Conservation (phyloP, 30 jellyfish, hydroid and myxozoan genomes). For the Cassiopea xamachana region DNA sequence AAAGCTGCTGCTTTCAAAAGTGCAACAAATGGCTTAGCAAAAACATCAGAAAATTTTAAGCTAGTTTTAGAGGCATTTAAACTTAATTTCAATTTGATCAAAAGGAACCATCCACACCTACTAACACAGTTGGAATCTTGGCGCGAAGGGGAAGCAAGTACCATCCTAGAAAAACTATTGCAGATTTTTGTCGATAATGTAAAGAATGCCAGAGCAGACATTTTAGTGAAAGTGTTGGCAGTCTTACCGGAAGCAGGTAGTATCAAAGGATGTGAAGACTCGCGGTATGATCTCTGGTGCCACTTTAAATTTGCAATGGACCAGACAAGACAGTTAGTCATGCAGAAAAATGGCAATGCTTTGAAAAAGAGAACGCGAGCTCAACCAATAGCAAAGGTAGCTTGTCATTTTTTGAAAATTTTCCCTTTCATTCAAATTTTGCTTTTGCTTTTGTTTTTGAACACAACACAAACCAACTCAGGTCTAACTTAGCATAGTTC, state of each 20-base stretch:
- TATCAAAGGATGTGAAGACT: not conserved
- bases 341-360: not conserved
- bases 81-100: not conserved
- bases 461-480: too few relatives aligned
- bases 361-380: not conserved
- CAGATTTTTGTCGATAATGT: not conserved
- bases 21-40: not conserved
- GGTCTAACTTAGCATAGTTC: too few relatives aligned
- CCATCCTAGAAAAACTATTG: not conserved
- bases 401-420: not conserved
- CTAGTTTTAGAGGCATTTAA: not conserved
- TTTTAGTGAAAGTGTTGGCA: not conserved
- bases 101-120: not conserved
- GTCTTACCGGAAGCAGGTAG: not conserved
- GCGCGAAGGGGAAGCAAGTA: not conserved
- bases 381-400: not conserved
- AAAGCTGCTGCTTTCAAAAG: not conserved
- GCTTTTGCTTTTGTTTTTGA: too few relatives aligned
- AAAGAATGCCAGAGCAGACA: not conserved
- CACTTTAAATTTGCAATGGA: not conserved
- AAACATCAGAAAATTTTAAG: not conserved
- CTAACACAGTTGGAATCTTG: not conserved
- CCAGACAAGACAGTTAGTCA: not conserved
- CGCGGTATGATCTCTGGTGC: not conserved
- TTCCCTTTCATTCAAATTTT: too few relatives aligned